Evolutionary conservation across 2,888 invertebrate genomes (phyloP).

Genomic region (Ariolimax columbianus): DNA sequence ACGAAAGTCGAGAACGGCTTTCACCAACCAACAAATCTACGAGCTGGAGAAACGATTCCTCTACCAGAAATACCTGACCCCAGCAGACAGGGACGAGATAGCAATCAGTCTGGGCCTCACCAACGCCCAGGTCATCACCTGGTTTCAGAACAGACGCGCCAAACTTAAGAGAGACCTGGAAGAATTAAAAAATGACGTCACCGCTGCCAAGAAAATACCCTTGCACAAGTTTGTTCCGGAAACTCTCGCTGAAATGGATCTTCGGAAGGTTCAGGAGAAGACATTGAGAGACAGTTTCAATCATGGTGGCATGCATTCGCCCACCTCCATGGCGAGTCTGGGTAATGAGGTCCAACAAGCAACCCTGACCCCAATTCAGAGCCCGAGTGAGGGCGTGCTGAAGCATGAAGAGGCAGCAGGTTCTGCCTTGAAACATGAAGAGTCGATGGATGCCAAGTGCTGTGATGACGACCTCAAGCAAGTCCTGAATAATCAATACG

Average conservation of each 20-base stretch:
- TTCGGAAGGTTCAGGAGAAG: slow-evolving; percentile 48
- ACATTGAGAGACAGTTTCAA: slow-evolving; percentile 45
- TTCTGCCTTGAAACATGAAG: background rate
- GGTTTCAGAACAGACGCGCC: slow-evolving; percentile 79
- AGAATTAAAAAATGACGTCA: slow-evolving; percentile 96
- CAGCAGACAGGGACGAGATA: slow-evolving; percentile 97
- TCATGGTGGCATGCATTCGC: slow-evolving; percentile 43
- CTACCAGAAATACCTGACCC: slow-evolving; percentile 98
- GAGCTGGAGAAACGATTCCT: slow-evolving; percentile 97
- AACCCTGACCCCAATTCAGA: slow-evolving; percentile 2
- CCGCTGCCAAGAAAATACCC: slow-evolving; percentile 77
- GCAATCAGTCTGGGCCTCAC: slow-evolving; percentile 96
- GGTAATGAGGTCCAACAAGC: slow-evolving; percentile 32
- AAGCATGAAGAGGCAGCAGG: background rate
- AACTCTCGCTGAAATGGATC: slow-evolving; percentile 48
- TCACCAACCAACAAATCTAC: slow-evolving; percentile 99
- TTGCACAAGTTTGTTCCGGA: slow-evolving; percentile 48
- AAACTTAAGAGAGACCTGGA: slow-evolving; percentile 95
- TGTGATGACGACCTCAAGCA: background rate
- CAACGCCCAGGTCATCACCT: slow-evolving; percentile 97
- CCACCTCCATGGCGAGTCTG: slow-evolving; percentile 38
- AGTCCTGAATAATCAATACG: background rate
- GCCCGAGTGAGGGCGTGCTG: background rate
- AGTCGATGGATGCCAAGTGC: slow-evolving; percentile 23
- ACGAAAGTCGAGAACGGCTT: slow-evolving; percentile 95